These are phyloP conservation scores for Montipora capricornis DNA, from an alignment of 64 coral and sea anemone genomes.

Conservation along the genomic window DNA sequence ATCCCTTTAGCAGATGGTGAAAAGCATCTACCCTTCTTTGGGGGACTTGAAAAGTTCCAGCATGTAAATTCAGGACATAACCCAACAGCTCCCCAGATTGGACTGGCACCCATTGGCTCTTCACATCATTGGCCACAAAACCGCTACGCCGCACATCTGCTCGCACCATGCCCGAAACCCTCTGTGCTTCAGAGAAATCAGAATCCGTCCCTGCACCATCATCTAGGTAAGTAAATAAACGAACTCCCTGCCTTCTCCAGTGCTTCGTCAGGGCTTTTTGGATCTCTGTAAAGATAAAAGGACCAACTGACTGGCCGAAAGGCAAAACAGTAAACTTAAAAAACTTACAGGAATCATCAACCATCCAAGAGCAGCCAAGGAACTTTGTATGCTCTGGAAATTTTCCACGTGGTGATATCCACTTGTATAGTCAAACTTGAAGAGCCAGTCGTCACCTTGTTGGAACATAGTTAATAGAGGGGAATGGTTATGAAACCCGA, in stretches of 20 bases:
- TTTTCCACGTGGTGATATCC: conserved; percentile 71
- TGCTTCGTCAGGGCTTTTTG: conserved; percentile 45
- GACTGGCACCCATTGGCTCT: conserved; percentile 64
- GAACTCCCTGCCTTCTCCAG: conserved; percentile 43
- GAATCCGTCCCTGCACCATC: conserved; percentile 3
- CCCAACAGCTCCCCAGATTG: conserved; percentile 55
- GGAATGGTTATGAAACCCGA: too few relatives aligned
- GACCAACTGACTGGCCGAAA: conserved; percentile 28
- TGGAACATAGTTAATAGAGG: neutral
- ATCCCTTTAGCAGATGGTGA: conserved; percentile 16
- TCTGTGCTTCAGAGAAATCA: neutral
- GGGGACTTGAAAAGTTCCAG: conserved; percentile 56
- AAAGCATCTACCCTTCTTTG: conserved; percentile 43
- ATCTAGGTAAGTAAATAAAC: conserved; percentile 59
- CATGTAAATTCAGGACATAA: conserved; percentile 61
- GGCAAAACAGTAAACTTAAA: conserved; percentile 39
- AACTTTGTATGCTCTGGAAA: conserved; percentile 13
- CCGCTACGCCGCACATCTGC: conserved; percentile 31
- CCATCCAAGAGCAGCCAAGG: conserved; percentile 33
- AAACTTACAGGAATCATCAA: conserved; percentile 14
- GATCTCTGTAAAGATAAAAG: conserved; percentile 48
- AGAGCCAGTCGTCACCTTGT: conserved; percentile 42
- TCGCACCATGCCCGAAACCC: neutral
- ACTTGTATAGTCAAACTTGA: conserved; percentile 58
- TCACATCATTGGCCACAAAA: conserved; percentile 48